Conservation (phyloP, 2,888 invertebrate genomes). For the Timema podura region DNA sequence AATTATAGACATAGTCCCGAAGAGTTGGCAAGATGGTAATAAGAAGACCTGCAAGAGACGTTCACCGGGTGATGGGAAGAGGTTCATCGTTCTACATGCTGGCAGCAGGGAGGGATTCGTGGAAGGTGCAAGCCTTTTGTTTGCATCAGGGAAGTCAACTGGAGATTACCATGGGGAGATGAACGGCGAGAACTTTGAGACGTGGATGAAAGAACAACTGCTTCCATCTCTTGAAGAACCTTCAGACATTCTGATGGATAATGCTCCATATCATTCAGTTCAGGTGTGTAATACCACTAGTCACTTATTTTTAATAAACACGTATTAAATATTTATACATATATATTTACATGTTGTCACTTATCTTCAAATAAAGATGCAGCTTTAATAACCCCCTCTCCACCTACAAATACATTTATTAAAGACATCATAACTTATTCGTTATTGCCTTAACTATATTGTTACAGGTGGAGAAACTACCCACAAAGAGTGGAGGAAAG, state of each 20-base stretch:
- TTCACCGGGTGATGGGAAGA: not conserved
- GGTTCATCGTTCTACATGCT: conserved; percentile 1
- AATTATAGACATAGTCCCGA: not conserved
- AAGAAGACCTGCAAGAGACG: not conserved
- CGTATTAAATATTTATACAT: too few species aligned
- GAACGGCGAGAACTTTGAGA: not conserved
- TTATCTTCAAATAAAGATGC: too few species aligned
- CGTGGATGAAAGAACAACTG: not conserved
- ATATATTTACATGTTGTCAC: too few species aligned
- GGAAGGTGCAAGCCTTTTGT: not conserved
- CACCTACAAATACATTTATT: too few species aligned
- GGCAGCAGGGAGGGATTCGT: not conserved
- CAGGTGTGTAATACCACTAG: too few species aligned
- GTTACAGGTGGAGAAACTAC: too few species aligned
- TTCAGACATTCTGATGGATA: not conserved
- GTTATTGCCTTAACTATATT: too few species aligned
- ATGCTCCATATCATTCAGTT: not conserved
- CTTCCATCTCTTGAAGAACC: not conserved
- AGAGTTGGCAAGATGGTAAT: not conserved
- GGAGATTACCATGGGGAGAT: conserved; percentile 11
- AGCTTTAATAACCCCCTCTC: too few species aligned
- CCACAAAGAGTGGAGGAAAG: too few species aligned
- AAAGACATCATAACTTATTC: too few species aligned
- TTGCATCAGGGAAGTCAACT: not conserved
- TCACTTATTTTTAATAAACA: too few species aligned